Percentiles rank a stretch among this genome's conserved stretches.
Evolutionary conservation across 2,113 vertebrate genomes (phyloP).

Genomic region (Nothoprocta perdicaria): DNA sequence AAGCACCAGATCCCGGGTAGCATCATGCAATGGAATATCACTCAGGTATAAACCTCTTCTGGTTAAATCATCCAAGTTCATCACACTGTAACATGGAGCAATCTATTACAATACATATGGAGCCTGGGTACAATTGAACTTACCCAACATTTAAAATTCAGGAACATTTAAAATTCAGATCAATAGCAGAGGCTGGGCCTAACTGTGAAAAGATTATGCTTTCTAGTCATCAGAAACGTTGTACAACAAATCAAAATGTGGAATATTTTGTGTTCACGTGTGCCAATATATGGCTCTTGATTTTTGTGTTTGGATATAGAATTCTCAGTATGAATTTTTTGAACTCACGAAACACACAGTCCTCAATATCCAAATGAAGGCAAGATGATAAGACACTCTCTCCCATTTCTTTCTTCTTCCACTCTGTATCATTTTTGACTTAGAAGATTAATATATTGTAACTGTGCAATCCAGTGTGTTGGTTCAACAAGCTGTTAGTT

Average conservation of each 20-base stretch:
- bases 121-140: not conserved
- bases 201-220: not conserved
- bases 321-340: not conserved
- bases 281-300: not conserved
- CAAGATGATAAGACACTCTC: not conserved
- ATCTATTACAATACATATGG: not conserved
- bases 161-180: not conserved
- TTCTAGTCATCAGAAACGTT: not conserved
- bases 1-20: conserved; percentile 96
- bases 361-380: not conserved
- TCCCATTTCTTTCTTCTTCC: not conserved
- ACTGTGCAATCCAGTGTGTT: not conserved
- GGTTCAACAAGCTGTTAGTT: not conserved
- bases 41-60: conserved; percentile 95
- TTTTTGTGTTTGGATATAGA: not conserved
- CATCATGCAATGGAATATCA: conserved; percentile 96
- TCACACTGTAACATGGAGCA: conserved; percentile 82
- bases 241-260: accelerated
- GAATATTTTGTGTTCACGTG: not conserved
- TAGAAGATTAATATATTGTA: accelerated
- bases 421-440: not conserved
- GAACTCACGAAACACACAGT: not conserved
- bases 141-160: not conserved
- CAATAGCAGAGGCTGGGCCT: not conserved
- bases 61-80: conserved; percentile 97